phyloP scores from a whole-genome alignment of 2,113 vertebrate species.

The Tragelaphus imberbis region DNA sequence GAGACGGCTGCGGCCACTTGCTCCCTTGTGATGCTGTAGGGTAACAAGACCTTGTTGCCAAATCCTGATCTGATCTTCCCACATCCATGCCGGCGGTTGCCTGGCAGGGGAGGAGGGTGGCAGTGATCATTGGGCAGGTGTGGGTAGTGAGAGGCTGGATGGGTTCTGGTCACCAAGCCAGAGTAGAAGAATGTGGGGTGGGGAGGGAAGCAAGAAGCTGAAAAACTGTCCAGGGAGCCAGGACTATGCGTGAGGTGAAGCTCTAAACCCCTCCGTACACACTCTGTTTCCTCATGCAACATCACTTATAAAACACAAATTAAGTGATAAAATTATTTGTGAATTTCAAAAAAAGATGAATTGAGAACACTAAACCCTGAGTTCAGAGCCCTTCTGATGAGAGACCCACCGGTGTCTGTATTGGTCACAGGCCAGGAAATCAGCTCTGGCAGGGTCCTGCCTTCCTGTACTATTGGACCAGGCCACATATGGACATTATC shows the following conservation, averaged over 20 bases:
- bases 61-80: neutral
- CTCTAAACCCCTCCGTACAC: neutral
- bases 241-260: no score
- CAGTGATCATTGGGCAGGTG: neutral
- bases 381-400: neutral
- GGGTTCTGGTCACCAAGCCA: neutral
- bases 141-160: neutral
- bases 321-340: neutral
- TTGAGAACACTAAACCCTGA: neutral
- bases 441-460: neutral
- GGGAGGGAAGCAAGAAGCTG: neutral
- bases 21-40: neutral
- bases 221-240: neutral
- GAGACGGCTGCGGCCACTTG: accelerated
- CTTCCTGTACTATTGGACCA: neutral
- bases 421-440: neutral
- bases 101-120: neutral
- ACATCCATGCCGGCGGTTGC: neutral
- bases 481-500: neutral
- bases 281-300: neutral
- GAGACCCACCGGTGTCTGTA: neutral
- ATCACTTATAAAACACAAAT: neutral
- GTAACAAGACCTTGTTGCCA: neutral
- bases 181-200: neutral
- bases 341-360: neutral